phyloP scores from a whole-genome alignment of 2,888 invertebrate genomes.

The Escarpia spicata region DNA sequence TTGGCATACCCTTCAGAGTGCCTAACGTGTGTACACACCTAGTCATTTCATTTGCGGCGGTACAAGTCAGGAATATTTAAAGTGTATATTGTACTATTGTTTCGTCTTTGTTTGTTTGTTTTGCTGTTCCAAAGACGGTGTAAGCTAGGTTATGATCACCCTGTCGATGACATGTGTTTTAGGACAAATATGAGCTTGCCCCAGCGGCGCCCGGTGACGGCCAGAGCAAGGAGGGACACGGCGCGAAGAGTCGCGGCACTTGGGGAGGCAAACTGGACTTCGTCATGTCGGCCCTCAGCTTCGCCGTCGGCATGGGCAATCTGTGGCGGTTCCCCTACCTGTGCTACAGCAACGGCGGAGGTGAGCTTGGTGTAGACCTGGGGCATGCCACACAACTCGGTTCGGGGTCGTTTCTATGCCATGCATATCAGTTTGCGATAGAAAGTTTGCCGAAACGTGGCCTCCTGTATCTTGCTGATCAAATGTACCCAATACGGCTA shows the following conservation, averaged over 20 bases:
- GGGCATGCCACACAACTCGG: not conserved
- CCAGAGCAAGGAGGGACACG: not conserved
- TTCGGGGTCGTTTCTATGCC: not conserved
- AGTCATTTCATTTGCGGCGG: too few species aligned
- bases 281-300: not conserved
- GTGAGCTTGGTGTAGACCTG: not conserved
- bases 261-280: conserved; percentile 2
- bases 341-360: conserved; percentile 16
- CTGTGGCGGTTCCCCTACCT: not conserved
- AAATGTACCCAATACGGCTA: too few species aligned
- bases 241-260: not conserved
- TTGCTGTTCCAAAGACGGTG: not conserved
- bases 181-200: conserved; percentile 4
- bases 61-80: too few species aligned
- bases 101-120: not conserved
- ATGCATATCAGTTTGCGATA: not conserved
- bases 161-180: not conserved
- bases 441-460: too few species aligned
- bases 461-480: too few species aligned
- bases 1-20: too few species aligned
- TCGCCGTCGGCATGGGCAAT: conserved; percentile 13
- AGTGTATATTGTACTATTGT: too few species aligned
- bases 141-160: not conserved
- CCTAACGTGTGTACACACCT: too few species aligned
- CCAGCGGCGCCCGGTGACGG: not conserved